These are phyloP conservation scores for Microplitis mediator DNA, from an alignment of 1,140 invertebrate species.

Conservation along the genomic window DNA sequence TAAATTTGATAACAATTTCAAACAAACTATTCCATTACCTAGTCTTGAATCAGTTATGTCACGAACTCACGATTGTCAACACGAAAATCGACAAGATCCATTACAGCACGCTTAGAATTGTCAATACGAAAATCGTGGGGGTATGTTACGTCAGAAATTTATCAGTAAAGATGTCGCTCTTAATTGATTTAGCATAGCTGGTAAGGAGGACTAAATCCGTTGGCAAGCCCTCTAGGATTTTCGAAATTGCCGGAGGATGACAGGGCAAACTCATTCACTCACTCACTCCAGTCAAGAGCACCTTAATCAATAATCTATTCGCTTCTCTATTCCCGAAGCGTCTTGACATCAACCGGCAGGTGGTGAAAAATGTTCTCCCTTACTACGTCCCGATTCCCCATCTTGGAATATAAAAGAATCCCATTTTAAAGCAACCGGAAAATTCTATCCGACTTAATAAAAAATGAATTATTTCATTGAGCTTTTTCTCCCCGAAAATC, in stretches of 20 bases:
- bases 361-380: conserved; percentile 32
- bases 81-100: no score
- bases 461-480: no score
- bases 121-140: no score
- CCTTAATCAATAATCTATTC: conserved; percentile 50
- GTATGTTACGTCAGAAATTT: conserved; percentile 7
- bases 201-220: conserved; percentile 40
- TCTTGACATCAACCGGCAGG: conserved; percentile 27
- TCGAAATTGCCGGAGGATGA: conserved; percentile 52
- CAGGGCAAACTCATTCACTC: conserved; percentile 39
- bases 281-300: conserved; percentile 25
- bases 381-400: conserved; percentile 2
- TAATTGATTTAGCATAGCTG: conserved; percentile 39
- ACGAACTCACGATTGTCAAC: no score
- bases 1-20: conserved; percentile 15
- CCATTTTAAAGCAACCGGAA: neutral
- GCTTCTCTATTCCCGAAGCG: conserved; percentile 25
- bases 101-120: no score
- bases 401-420: neutral
- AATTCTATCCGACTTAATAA: conserved; percentile 38
- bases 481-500: no score
- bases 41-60: no score
- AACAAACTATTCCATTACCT: no score
- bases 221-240: conserved; percentile 45
- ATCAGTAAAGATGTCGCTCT: conserved; percentile 25